A percentile compares a stretch with the other conserved stretches of the same genome.
phyloP scores from a whole-genome alignment of 2,113 vertebrate genomes.

The Otolemur garnettii region DNA sequence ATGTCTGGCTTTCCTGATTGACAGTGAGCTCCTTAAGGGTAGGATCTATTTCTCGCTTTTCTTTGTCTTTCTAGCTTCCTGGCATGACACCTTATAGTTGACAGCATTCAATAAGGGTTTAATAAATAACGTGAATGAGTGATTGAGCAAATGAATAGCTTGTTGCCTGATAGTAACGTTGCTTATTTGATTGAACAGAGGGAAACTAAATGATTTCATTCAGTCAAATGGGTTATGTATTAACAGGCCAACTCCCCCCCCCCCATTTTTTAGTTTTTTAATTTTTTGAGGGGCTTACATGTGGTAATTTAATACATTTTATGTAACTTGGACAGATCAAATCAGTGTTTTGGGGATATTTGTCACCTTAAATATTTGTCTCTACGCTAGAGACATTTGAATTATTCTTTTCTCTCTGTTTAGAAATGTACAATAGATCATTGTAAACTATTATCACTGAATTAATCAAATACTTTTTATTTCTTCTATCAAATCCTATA shows the following conservation, averaged over 20 bases:
- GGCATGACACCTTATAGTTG: background rate
- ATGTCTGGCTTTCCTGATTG: background rate
- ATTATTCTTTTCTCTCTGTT: too few relatives aligned
- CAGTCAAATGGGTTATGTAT: background rate
- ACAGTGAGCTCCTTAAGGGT: background rate
- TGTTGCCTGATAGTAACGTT: background rate
- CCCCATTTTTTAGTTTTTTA: background rate
- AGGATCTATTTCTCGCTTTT: background rate
- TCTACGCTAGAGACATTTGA: too few relatives aligned
- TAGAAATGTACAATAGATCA: too few relatives aligned
- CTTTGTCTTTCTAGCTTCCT: background rate
- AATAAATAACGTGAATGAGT: background rate
- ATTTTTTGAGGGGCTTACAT: too few relatives aligned
- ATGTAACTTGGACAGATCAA: too few relatives aligned
- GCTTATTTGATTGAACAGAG: slow-evolving; percentile 20
- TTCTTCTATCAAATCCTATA: too few relatives aligned
- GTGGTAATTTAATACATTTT: too few relatives aligned
- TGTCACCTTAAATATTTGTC: too few relatives aligned
- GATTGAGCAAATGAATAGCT: slow-evolving; percentile 6
- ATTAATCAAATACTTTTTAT: too few relatives aligned
- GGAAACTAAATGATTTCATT: background rate
- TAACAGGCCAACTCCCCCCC: background rate
- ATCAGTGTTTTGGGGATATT: too few relatives aligned
- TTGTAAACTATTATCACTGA: too few relatives aligned
- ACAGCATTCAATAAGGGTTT: background rate